phyloP scores from a whole-genome alignment of 2,797 vertebrate genomes.

The Nasua narica region DNA sequence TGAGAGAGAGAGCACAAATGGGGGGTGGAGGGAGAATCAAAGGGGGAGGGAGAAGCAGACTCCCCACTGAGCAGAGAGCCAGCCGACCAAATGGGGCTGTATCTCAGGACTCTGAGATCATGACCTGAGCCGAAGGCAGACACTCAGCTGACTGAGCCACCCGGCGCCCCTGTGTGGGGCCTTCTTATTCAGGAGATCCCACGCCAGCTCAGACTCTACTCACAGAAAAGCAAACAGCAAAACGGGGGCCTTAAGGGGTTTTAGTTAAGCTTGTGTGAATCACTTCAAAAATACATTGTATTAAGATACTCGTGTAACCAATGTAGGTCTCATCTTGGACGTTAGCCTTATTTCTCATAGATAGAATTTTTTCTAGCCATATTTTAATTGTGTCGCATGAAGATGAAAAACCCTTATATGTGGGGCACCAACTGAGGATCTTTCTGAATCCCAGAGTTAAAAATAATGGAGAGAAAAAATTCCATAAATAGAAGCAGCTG shows the following conservation, averaged over 20 bases:
- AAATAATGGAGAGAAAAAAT: not conserved
- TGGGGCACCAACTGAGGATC: not conserved
- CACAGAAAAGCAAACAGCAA: not conserved
- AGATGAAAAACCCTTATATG: conserved; percentile 30
- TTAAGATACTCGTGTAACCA: not conserved
- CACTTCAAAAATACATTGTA: not conserved
- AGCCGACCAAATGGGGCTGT: not conserved
- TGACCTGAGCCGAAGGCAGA: not conserved
- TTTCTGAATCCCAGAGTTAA: conserved; percentile 46
- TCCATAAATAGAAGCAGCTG: not conserved
- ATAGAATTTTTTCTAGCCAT: not conserved
- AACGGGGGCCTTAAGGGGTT: not conserved
- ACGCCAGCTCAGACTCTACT: not conserved
- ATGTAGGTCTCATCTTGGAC: not conserved
- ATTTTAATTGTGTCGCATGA: not conserved
- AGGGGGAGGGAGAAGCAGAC: not conserved
- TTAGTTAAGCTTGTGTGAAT: not conserved
- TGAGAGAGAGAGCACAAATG: not conserved
- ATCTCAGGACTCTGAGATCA: not conserved
- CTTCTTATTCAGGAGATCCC: not conserved
- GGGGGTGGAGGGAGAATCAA: not conserved
- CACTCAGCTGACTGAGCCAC: not conserved
- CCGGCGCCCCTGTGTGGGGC: not conserved
- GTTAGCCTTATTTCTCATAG: not conserved
- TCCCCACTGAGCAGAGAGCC: not conserved